A percentile compares a stretch with the other conserved stretches of the same genome.
These are phyloP conservation scores for Aythya baeri DNA, from an alignment of 2,113 vertebrate species.

Conservation along the genomic window DNA sequence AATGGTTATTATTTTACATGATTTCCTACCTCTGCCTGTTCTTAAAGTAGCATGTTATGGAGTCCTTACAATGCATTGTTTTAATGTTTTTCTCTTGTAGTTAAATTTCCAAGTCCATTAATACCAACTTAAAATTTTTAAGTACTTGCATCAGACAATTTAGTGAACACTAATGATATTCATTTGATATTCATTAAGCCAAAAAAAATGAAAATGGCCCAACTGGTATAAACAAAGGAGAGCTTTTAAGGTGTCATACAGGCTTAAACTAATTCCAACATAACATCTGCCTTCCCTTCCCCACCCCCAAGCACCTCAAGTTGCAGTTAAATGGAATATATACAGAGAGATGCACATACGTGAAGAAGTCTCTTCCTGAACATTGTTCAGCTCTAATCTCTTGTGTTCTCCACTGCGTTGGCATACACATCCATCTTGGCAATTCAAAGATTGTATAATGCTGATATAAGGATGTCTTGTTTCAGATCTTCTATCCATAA, in stretches of 20 bases:
- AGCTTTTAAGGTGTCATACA: background rate
- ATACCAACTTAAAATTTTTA: too few relatives aligned
- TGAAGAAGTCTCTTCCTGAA: constrained; percentile 62
- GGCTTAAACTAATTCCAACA: background rate
- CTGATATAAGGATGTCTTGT: constrained; percentile 73
- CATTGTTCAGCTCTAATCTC: constrained; percentile 65
- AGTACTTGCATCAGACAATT: background rate
- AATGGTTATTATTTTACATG: too few relatives aligned
- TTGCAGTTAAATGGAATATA: background rate
- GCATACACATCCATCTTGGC: constrained; percentile 58
- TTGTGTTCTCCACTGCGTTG: constrained; percentile 50
- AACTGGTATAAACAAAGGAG: background rate
- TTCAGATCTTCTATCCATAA: constrained; percentile 76
- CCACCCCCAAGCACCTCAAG: background rate
- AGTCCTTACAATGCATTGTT: too few relatives aligned
- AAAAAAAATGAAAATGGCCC: background rate
- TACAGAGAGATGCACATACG: constrained; percentile 55
- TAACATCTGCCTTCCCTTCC: background rate
- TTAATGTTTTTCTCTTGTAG: too few relatives aligned
- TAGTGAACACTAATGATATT: background rate
- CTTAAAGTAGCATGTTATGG: too few relatives aligned
- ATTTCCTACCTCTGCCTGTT: too few relatives aligned
- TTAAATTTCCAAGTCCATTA: too few relatives aligned
- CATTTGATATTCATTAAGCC: background rate
- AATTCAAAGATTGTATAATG: constrained; percentile 74